Base-by-base conservation (phyloP, 2,113 vertebrate genomes). In the Rhegmatorhina hoffmannsi region DNA sequence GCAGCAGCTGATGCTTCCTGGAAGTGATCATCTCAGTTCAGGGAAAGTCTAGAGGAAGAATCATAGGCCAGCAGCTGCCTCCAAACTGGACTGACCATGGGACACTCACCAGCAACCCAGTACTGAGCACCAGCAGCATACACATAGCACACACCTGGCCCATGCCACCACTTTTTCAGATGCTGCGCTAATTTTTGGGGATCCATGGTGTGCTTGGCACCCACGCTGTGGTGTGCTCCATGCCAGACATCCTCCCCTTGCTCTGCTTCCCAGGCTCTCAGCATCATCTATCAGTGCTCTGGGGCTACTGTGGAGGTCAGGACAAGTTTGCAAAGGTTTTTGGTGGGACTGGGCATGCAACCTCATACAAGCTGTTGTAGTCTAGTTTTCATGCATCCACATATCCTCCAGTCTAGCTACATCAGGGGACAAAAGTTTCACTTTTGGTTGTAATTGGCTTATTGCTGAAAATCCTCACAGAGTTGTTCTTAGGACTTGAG, bases 61-160 rank as follows among this genome's bases (percentile, higher is more conserved):
- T 73, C 69, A 49, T 43, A 56, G 72, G 68, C n/a, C 46, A 50
- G 11, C 8, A 3, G 2, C 8, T 58, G 9, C 47, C 13, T 16
- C 36, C 0, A 0, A 2, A 0, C 36, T 2, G 0, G 26, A 7
- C 9, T 2, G 3, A n/a, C 36, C 11, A 20, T 0, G 0, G 70
- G n/a, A 33, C 11, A 4, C 14, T 40, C 0, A 1, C 47, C 58
- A 47, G 70, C 47, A 63, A 20, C 36, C 29, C 78, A n/a, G n/a
- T 2, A 1, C 60, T 56, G 63, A 69, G 20, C 3, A 0, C 67
- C 14, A 6, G 13, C 6, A 1, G 43, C 2, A 0, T 8, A 10
- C 0, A 1, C 47, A 17, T 43, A 55, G 34, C 64, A 43, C 1
- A 0, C 11, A 12, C 23, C 13, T 6, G 5, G 25, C 33, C n/a